Conservation (phyloP, 1,140 invertebrate species). For the Aphaenogaster rudis region DNA sequence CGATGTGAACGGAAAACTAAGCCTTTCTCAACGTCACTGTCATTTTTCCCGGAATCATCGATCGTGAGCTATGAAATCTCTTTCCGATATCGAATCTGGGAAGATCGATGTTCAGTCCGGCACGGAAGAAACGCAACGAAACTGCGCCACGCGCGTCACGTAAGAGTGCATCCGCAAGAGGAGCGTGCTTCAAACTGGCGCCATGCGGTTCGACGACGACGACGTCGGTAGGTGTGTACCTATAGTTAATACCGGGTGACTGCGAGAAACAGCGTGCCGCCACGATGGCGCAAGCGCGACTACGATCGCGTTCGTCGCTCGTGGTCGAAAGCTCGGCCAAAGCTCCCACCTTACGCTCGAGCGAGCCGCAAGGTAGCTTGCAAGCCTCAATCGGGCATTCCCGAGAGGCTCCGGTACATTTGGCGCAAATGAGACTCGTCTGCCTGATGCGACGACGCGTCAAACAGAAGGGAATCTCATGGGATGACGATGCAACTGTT, state of each 20-base stretch:
- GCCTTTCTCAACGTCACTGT: not conserved
- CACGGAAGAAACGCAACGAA: constrained; percentile 47
- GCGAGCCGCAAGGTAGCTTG: constrained; percentile 44
- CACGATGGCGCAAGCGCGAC: constrained; percentile 78
- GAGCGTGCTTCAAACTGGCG: constrained; percentile 86
- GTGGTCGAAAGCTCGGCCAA: constrained; percentile 78
- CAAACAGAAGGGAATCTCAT: constrained; percentile 21
- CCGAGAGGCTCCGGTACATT: constrained; percentile 41
- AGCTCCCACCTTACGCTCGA: constrained; percentile 67
- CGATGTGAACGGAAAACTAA: not conserved
- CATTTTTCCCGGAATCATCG: not conserved
- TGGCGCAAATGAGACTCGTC: constrained; percentile 45
- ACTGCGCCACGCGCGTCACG: constrained; percentile 58
- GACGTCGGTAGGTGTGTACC: constrained; percentile 80
- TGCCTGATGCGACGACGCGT: constrained; percentile 2
- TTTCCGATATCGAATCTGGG: not conserved
- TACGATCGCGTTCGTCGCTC: constrained; percentile 76
- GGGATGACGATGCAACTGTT: constrained; percentile 40
- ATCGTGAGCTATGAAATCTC: not conserved
- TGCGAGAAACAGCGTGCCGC: constrained; percentile 60
- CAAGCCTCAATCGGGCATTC: not conserved
- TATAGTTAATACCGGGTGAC: constrained; percentile 76
- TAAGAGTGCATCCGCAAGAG: constrained; percentile 85
- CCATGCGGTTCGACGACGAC: constrained; percentile 82
- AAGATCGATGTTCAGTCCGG: constrained; percentile 17